Conservation (phyloP, 2,888 invertebrate genomes). For the Scotopteryx bipunctaria region DNA sequence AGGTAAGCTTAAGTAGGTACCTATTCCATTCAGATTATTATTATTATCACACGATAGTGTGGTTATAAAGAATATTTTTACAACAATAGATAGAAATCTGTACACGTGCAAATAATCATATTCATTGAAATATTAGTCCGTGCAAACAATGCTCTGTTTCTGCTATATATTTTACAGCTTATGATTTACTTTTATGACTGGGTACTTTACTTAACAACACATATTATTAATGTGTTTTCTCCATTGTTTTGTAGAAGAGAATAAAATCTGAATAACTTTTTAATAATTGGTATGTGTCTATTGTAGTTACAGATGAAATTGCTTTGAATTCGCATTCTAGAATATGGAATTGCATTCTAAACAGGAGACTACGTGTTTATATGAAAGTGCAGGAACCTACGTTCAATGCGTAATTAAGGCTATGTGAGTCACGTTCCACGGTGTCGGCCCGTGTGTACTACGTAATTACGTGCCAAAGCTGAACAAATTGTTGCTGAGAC, state of each 20-base stretch:
- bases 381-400: constrained; percentile 39
- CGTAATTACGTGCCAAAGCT: constrained; percentile 49
- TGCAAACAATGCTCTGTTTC: too few species aligned
- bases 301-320: too few species aligned
- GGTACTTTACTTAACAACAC: too few species aligned
- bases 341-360: constrained; percentile 21
- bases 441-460: constrained; percentile 39
- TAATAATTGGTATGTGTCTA: too few species aligned
- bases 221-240: too few species aligned
- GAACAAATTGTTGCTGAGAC: constrained; percentile 43
- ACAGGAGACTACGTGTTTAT: constrained; percentile 31
- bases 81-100: neutral
- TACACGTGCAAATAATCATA: neutral
- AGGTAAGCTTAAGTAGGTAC: neutral
- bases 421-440: constrained; percentile 58
- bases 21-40: too few species aligned
- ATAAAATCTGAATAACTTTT: too few species aligned
- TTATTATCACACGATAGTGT: too few species aligned
- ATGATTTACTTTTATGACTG: too few species aligned
- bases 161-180: too few species aligned
- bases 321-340: constrained; percentile 12
- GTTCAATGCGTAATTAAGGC: constrained; percentile 49
- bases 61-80: too few species aligned
- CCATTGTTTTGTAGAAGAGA: too few species aligned
- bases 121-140: neutral